Conservation (phyloP, 2,113 vertebrate genomes). For the Monopterus albus region DNA sequence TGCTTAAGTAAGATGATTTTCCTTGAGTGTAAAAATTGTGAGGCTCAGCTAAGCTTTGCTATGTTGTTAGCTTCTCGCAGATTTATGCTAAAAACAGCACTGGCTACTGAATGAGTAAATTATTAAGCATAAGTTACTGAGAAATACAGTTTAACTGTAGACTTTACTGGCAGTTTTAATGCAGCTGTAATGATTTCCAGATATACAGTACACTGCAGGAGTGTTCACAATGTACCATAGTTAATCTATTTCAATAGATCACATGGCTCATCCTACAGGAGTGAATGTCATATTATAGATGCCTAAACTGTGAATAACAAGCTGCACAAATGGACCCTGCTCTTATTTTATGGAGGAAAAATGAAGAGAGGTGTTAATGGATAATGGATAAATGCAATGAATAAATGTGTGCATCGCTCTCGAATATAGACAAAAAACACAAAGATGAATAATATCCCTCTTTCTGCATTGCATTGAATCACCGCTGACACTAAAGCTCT, state of each 20-base stretch:
- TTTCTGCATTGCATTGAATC: conserved; percentile 22
- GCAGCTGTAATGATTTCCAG: no score
- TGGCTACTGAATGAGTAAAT: neutral
- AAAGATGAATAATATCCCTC: conserved; percentile 21
- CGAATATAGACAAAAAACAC: conserved; percentile 23
- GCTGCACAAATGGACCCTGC: neutral
- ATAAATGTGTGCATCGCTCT: conserved; percentile 21
- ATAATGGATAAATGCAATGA: conserved; percentile 24
- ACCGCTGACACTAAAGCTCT: conserved; percentile 56
- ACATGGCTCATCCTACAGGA: neutral
- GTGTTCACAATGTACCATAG: neutral
- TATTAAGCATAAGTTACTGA: neutral
- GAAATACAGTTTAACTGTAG: neutral
- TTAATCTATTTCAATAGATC: neutral
- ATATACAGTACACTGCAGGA: neutral
- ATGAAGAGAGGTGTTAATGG: neutral
- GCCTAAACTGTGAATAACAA: conserved; percentile 12
- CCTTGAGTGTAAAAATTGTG: conserved; percentile 50
- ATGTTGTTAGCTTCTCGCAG: conserved; percentile 50
- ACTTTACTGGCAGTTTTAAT: neutral
- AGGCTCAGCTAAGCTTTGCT: conserved; percentile 52
- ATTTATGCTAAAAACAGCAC: conserved; percentile 54
- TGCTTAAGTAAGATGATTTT: conserved; percentile 47
- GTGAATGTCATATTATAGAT: neutral
- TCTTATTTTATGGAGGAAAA: conserved; percentile 1